Conservation (phyloP, 2,113 vertebrate species). For the Elephantulus edwardii region DNA sequence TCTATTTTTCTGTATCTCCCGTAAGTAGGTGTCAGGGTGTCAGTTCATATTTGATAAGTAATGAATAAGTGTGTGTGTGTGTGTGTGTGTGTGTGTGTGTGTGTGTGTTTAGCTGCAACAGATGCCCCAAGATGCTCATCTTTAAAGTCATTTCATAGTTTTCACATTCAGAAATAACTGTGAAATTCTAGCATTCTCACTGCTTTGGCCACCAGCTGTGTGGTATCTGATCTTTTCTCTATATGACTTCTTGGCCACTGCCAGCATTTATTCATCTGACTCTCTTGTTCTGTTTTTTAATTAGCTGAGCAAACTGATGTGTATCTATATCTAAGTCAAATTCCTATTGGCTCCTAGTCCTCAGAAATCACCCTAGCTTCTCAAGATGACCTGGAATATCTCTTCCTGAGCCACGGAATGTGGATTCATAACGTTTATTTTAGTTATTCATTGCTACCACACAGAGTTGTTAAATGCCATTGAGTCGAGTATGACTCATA, state of each 20-base stretch:
- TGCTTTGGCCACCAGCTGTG: neutral
- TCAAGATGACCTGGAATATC: neutral
- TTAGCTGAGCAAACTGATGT: neutral
- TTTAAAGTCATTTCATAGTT: neutral
- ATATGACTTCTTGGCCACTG: neutral
- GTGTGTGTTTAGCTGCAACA: conserved; percentile 4
- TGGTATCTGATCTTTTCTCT: neutral
- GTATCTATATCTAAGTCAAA: neutral
- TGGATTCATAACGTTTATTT: neutral
- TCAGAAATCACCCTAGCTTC: no score
- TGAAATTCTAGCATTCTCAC: neutral
- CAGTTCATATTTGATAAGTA: conserved; percentile 4
- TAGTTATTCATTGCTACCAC: no score
- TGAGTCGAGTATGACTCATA: neutral
- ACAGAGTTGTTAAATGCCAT: neutral
- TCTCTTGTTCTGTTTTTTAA: neutral
- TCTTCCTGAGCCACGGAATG: neutral
- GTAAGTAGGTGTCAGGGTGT: neutral
- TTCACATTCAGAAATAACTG: neutral
- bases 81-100: no score
- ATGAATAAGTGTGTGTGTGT: neutral
- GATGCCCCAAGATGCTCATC: neutral
- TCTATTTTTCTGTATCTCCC: neutral
- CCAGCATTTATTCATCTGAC: neutral
- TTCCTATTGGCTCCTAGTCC: neutral